Conservation (phyloP, 1,140 invertebrate genomes). For the Vollenhovia emeryi region DNA sequence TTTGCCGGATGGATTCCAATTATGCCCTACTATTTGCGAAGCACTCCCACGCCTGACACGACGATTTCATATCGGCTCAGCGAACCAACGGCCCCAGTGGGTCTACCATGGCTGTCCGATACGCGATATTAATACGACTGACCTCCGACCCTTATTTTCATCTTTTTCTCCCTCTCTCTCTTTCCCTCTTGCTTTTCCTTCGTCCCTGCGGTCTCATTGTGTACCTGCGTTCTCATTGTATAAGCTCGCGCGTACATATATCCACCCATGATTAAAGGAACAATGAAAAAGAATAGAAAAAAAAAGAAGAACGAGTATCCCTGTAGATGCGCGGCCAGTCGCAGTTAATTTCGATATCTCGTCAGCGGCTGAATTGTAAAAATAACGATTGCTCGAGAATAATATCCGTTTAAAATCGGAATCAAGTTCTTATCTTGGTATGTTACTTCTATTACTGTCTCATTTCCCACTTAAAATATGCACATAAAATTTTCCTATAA, state of each 20-base stretch:
- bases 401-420: not conserved
- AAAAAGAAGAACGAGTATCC: not conserved
- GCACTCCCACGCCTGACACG: slow-evolving; percentile 80
- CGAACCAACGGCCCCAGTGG: slow-evolving; percentile 53
- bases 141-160: slow-evolving; percentile 62
- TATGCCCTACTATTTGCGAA: slow-evolving; percentile 83
- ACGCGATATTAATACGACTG: slow-evolving; percentile 79
- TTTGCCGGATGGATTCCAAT: slow-evolving; percentile 83
- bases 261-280: slow-evolving; percentile 34
- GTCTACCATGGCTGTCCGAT: slow-evolving; percentile 72
- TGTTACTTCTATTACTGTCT: not conserved
- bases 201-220: slow-evolving; percentile 34
- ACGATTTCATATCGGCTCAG: slow-evolving; percentile 81
- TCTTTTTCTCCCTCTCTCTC: not conserved
- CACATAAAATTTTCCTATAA: not conserved
- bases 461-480: not conserved
- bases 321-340: not conserved
- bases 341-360: slow-evolving; percentile 26
- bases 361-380: not conserved
- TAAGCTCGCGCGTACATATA: slow-evolving; percentile 57
- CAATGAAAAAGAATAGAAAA: not conserved
- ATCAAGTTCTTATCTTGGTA: not conserved
- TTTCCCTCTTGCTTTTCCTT: not conserved
- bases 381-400: slow-evolving; percentile 16
- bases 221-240: slow-evolving; percentile 60